Conservation (phyloP, 35 echinoderm and acorn worm species). For the Apostichopus californicus region DNA sequence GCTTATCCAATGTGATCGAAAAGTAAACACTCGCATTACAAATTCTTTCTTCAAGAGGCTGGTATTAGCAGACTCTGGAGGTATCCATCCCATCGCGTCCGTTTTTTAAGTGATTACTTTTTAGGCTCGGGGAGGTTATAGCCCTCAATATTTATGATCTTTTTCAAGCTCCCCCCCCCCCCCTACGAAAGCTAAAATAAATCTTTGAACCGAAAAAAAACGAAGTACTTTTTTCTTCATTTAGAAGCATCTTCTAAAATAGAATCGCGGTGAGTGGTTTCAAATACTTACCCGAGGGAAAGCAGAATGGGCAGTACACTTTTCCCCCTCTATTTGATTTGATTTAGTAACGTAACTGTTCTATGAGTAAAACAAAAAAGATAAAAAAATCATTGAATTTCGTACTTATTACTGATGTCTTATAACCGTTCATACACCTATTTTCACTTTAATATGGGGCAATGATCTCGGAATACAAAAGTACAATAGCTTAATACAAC, state of each 20-base stretch:
- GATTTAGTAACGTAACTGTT: no score
- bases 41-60: neutral
- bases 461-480: no score
- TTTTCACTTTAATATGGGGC: no score
- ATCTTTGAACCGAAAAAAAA: neutral
- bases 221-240: neutral
- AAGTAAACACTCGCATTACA: constrained; percentile 44
- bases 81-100: neutral
- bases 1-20: constrained; percentile 31
- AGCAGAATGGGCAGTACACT: no score
- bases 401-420: no score
- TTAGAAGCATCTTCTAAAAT: neutral
- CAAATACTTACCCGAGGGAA: no score
- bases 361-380: no score
- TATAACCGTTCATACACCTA: no score
- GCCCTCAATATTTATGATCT: constrained; percentile 4
- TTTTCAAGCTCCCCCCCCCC: neutral
- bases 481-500: no score
- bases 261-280: no score
- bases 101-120: neutral
- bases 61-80: neutral
- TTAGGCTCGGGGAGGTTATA: neutral
- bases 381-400: no score
- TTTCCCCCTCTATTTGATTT: no score
- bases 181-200: neutral